Base-by-base conservation (phyloP, 2,113 vertebrate genomes). In the Malaclemys terrapin region DNA sequence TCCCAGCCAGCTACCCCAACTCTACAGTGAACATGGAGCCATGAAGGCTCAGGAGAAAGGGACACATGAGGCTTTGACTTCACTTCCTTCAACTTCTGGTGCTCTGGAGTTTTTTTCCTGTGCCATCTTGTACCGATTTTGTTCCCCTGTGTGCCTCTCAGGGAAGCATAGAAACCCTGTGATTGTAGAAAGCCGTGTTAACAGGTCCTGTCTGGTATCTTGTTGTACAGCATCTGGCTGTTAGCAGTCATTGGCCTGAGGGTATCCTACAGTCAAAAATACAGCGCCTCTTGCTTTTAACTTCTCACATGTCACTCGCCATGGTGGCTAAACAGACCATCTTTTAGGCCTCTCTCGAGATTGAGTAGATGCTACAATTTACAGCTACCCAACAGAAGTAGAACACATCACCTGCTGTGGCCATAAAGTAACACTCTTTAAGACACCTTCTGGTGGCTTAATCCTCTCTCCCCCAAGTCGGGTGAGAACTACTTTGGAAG, bases 391-490 rank as follows among this genome's bases (percentile, higher is more conserved):
- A 25, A 65, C 3, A 75, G 10, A 82, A 85, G 10, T 1, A 4
- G 14, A n/a, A 42, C 0, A 0, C 7, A 5, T 35, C 0, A 2
- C 13, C 17, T 57, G 4, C 20, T 52, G 56, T 35, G 85, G 72
- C 65, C 22, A 0, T 2, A 47, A 52, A 88, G 45, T 27, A 38
- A 1, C 42, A 1, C 62, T 82, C 82, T 82, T 57, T 38, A 0
- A 1, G n/a, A 72, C 56, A 14, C 8, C 3, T 90, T 92, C n/a
- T 14, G 1, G 6, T 57, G 59, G 31, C 10, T 2, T 0, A 24
- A 0, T 20, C 24, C 49, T 91, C 62, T 54, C 6, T n/a, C 11
- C 16, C 0, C 0, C 24, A 72, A 17, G 0, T 0, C 1, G 1
- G 42, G 80, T 27, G 45, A 35, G 57, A 52, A 3, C 11, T 76